A percentile compares a stretch with the other conserved stretches of the same genome.
phyloP scores from a whole-genome alignment of 2,113 vertebrate genomes.

The Rhombomys opimus region DNA sequence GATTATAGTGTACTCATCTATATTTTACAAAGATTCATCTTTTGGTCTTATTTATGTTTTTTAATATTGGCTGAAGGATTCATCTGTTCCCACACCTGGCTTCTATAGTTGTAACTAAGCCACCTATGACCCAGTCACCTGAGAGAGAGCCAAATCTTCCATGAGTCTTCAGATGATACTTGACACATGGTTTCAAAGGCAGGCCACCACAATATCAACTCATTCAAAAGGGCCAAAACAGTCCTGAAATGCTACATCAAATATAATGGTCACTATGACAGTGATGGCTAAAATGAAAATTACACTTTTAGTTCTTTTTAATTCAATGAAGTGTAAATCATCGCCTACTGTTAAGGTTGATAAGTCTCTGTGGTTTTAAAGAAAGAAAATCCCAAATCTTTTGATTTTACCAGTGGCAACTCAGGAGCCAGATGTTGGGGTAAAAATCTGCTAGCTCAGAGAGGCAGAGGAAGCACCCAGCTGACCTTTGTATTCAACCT shows the following conservation, averaged over 20 bases:
- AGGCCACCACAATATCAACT: not conserved
- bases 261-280: not conserved
- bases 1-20: not conserved
- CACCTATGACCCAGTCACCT: not conserved
- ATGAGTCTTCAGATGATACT: not conserved
- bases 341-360: not conserved
- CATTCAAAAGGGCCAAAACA: not conserved
- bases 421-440: no score
- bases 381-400: no score
- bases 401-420: no score
- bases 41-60: not conserved
- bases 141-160: not conserved
- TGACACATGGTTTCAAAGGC: not conserved
- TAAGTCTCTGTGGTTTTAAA: not conserved
- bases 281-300: not conserved
- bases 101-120: not conserved
- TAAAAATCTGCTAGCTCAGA: no score
- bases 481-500: no score
- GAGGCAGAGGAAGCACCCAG: no score
- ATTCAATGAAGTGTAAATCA: not conserved
- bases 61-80: not conserved
- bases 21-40: not conserved
- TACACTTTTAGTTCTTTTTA: constrained; percentile 9
- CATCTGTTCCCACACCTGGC: rapidly evolving
- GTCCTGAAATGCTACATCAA: not conserved